Conservation (phyloP, 2,113 vertebrate genomes). For the Tupaia chinensis region DNA sequence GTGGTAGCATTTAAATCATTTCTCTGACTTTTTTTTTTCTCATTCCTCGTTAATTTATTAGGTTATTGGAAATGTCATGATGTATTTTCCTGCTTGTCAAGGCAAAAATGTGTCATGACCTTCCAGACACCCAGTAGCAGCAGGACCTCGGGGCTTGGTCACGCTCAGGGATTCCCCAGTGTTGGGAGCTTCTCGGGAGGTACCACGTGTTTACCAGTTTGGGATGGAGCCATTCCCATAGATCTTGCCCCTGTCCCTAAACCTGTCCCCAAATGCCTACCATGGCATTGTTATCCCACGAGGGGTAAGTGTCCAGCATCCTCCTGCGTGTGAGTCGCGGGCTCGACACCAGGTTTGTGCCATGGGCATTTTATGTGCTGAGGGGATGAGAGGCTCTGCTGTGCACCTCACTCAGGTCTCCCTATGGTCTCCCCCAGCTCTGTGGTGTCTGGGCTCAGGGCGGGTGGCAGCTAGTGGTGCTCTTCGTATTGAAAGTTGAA, state of each 20-base stretch:
- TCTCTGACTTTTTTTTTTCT: neutral
- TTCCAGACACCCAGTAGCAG: too few relatives aligned
- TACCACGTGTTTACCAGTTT: neutral
- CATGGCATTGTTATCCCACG: neutral
- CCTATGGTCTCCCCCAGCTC: too few relatives aligned
- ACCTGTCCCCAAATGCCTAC: too few relatives aligned
- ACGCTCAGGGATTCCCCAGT: neutral
- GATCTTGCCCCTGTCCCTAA: neutral
- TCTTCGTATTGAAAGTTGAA: neutral
- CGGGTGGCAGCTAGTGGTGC: fast-evolving
- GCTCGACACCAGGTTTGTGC: neutral
- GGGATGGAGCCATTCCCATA: neutral
- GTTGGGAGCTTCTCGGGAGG: neutral
- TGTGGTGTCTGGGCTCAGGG: too few relatives aligned
- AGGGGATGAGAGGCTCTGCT: neutral
- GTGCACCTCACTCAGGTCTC: neutral
- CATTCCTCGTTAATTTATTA: neutral
- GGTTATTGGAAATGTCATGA: too few relatives aligned
- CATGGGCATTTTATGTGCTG: neutral
- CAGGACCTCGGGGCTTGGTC: neutral
- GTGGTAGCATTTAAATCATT: neutral
- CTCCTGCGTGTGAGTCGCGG: neutral
- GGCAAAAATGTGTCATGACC: too few relatives aligned
- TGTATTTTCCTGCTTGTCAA: too few relatives aligned
- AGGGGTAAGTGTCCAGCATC: neutral